Percentiles rank a stretch among this genome's conserved stretches.
phyloP scores from a whole-genome alignment of 1,140 invertebrate species.

The Monochamus saltuarius region DNA sequence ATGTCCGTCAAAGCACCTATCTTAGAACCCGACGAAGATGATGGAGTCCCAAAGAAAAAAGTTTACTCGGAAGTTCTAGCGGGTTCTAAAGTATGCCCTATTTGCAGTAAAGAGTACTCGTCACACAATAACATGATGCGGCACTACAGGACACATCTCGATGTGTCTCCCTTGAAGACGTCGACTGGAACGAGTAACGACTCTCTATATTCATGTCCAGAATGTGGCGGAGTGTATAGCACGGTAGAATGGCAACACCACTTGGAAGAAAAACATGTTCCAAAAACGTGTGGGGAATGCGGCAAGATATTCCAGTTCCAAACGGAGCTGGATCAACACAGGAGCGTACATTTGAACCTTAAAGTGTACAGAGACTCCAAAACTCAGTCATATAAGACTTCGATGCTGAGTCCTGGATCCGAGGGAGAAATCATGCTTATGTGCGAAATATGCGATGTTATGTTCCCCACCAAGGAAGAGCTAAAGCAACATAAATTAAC shows the following conservation, averaged over 20 bases:
- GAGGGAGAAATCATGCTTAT: conserved; percentile 22
- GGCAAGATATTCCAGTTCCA: conserved; percentile 61
- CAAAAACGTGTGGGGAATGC: conserved; percentile 63
- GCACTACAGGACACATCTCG: conserved; percentile 55
- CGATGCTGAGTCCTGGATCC: conserved; percentile 37
- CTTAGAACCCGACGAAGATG: conserved; percentile 14
- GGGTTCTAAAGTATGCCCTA: conserved; percentile 46
- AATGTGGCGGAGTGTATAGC: conserved; percentile 58
- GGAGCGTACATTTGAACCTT: conserved; percentile 64
- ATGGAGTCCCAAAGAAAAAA: conserved; percentile 14
- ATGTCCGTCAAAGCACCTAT: conserved; percentile 23
- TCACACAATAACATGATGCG: conserved; percentile 58
- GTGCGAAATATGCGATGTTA: conserved; percentile 41
- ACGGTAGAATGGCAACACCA: conserved; percentile 58
- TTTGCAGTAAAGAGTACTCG: conserved; percentile 57
- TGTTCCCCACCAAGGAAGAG: conserved; percentile 37
- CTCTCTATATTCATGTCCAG: conserved; percentile 59
- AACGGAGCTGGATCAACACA: conserved; percentile 62
- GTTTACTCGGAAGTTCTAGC: neutral
- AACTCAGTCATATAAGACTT: conserved; percentile 40
- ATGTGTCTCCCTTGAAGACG: neutral
- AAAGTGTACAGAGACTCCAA: conserved; percentile 58
- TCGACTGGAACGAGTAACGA: conserved; percentile 28
- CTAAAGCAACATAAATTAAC: conserved; percentile 35
- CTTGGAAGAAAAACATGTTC: conserved; percentile 55